phyloP scores from a whole-genome alignment of 1,140 invertebrate genomes.

The Lasaia peninsularis region DNA sequence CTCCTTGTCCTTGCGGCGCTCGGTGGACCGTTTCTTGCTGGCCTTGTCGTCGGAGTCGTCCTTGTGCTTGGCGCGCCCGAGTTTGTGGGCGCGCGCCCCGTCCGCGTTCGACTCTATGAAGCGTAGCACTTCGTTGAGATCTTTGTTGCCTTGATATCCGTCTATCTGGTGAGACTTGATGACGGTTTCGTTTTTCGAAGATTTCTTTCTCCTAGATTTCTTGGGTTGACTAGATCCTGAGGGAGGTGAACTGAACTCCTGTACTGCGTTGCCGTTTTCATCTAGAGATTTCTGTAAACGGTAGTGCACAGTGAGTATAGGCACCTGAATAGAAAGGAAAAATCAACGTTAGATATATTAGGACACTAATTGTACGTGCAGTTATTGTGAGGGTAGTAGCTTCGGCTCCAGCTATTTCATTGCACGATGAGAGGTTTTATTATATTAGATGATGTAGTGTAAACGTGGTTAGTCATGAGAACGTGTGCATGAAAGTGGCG shows the following conservation, averaged over 20 bases:
- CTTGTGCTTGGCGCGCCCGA: slow-evolving; percentile 56
- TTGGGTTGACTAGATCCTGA: slow-evolving; percentile 77
- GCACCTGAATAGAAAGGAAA: slow-evolving; percentile 47
- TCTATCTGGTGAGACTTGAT: slow-evolving; percentile 81
- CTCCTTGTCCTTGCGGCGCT: slow-evolving; percentile 71
- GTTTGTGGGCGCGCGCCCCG: slow-evolving; percentile 48
- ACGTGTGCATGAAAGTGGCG: background rate
- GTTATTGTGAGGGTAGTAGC: slow-evolving; percentile 1
- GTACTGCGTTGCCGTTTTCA: slow-evolving; percentile 82
- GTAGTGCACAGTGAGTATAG: slow-evolving; percentile 46
- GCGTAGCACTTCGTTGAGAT: slow-evolving; percentile 77
- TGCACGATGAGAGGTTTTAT: slow-evolving; percentile 6
- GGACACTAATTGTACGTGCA: slow-evolving; percentile 16
- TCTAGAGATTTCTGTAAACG: slow-evolving; percentile 80
- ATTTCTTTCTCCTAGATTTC: slow-evolving; percentile 78
- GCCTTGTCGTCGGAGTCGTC: slow-evolving; percentile 62
- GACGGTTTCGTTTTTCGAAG: slow-evolving; percentile 80
- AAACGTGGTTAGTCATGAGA: background rate
- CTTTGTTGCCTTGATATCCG: slow-evolving; percentile 81
- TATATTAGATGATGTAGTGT: background rate
- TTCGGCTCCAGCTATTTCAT: slow-evolving; percentile 2
- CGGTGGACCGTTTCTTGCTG: slow-evolving; percentile 64
- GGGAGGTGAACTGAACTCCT: slow-evolving; percentile 72
- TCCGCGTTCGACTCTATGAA: slow-evolving; percentile 78
- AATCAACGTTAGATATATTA: slow-evolving; percentile 34